A percentile compares a stretch with the other conserved stretches of the same genome.
phyloP scores from a whole-genome alignment of 2,113 vertebrate species.

The Monopterus albus region DNA sequence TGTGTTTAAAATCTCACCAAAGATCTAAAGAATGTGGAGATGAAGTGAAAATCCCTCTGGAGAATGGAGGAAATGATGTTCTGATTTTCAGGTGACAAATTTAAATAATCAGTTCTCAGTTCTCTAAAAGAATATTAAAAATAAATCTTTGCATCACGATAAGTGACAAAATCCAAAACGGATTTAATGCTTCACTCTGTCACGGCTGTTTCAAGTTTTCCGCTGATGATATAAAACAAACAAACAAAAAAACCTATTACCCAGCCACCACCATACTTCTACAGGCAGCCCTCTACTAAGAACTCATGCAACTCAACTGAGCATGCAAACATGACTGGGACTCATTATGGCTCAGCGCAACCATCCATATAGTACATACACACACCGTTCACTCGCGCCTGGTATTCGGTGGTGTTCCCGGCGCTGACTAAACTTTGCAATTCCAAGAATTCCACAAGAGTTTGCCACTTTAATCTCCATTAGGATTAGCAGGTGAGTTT shows the following conservation, averaged over 20 bases:
- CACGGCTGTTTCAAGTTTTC: neutral
- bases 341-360: conserved; percentile 15
- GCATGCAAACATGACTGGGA: conserved; percentile 9
- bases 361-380: conserved; percentile 19
- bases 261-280: neutral
- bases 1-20: conserved; percentile 7
- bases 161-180: neutral
- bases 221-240: neutral
- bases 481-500: conserved; percentile 72
- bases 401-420: conserved; percentile 61
- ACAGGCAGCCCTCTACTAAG: neutral
- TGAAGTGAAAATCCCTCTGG: neutral
- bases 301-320: conserved; percentile 28
- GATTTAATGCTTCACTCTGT: neutral
- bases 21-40: neutral
- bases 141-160: neutral
- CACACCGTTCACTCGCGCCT: conserved; percentile 58
- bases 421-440: conserved; percentile 71
- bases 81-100: neutral
- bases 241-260: neutral
- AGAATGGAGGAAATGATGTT: neutral
- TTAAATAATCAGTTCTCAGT: too few species aligned
- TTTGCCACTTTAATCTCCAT: conserved; percentile 75
- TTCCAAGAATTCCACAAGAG: conserved; percentile 77
- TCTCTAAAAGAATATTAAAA: neutral